Conservation (phyloP, 2,888 invertebrate genomes). For the Rhyacophila evoluta region DNA sequence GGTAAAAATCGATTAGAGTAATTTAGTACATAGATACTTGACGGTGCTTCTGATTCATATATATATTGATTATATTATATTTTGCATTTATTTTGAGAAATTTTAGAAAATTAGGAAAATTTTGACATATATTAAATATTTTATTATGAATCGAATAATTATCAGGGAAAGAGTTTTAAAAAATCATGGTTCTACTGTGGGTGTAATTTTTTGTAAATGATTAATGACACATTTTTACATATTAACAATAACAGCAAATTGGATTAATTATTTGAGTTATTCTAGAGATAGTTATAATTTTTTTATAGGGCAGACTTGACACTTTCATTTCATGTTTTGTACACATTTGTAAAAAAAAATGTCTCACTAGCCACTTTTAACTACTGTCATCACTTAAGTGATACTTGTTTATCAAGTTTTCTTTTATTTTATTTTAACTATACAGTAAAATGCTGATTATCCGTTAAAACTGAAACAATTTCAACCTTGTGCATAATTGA, state of each 20-base stretch:
- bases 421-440: too few species aligned
- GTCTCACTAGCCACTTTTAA: too few species aligned
- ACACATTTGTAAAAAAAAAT: too few species aligned
- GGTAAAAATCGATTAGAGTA: not conserved
- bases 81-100: not conserved
- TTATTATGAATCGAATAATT: not conserved
- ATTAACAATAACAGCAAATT: too few species aligned
- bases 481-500: too few species aligned
- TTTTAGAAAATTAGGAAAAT: too few species aligned
- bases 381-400: too few species aligned
- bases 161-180: not conserved
- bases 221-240: not conserved
- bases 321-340: not conserved
- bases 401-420: too few species aligned
- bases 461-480: too few species aligned
- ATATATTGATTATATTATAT: too few species aligned
- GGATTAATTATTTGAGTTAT: not conserved
- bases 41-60: not conserved
- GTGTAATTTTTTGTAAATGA: not conserved
- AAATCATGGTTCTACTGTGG: slow-evolving; percentile 19
- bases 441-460: too few species aligned
- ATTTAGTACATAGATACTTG: not conserved
- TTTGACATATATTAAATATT: not conserved
- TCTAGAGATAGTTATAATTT: not conserved
- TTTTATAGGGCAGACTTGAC: not conserved